Evolutionary conservation across 1,140 invertebrate species (phyloP).

Genomic region (Leucophenga varia): DNA sequence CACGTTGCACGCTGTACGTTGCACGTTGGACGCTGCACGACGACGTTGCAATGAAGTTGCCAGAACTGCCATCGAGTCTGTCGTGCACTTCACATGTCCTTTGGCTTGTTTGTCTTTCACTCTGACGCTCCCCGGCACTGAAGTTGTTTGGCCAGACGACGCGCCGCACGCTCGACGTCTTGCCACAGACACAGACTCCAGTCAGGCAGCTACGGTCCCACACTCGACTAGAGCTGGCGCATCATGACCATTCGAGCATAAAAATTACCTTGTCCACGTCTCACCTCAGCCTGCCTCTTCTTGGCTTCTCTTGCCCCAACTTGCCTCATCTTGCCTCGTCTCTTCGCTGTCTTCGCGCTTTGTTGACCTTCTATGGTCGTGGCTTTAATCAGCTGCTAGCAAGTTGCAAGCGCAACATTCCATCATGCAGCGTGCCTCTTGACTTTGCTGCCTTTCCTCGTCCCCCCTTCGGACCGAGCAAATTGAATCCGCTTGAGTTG

Average conservation of each 20-base stretch:
- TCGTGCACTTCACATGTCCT: slow-evolving; percentile 34
- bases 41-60: slow-evolving; percentile 25
- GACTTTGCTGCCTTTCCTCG: slow-evolving; percentile 15
- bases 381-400: slow-evolving; percentile 25
- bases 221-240: slow-evolving; percentile 28
- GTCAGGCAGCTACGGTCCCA: slow-evolving; percentile 3
- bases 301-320: neutral
- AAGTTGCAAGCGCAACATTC: slow-evolving; percentile 17
- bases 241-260: slow-evolving; percentile 49
- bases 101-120: slow-evolving; percentile 38
- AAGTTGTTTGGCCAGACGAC: slow-evolving; percentile 48
- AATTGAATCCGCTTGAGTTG: slow-evolving; percentile 40
- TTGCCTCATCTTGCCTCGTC: slow-evolving; percentile 2
- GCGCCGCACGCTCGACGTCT: slow-evolving; percentile 1
- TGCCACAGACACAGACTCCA: slow-evolving; percentile 5
- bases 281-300: neutral
- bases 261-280: slow-evolving; percentile 37
- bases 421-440: slow-evolving; percentile 15
- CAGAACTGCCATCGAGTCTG: slow-evolving; percentile 14
- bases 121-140: slow-evolving; percentile 19
- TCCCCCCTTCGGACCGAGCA: slow-evolving; percentile 3
- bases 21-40: slow-evolving; percentile 25
- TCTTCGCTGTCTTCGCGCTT: slow-evolving; percentile 3
- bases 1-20: slow-evolving; percentile 27
- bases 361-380: slow-evolving; percentile 19